phyloP scores from a whole-genome alignment of 2,888 invertebrate genomes.

The Microdon myrmicae region DNA sequence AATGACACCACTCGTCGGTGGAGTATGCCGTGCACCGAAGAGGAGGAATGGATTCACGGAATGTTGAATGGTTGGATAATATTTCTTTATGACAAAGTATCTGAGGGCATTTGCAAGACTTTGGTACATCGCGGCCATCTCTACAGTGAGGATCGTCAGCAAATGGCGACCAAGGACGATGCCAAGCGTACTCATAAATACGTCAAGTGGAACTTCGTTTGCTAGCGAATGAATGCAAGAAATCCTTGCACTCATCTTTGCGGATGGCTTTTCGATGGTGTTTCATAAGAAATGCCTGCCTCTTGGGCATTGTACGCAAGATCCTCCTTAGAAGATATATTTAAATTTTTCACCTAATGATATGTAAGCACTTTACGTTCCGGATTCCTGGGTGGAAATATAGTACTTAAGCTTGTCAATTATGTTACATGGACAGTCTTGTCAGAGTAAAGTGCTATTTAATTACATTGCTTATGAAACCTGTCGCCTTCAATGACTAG shows the following conservation, averaged over 20 bases:
- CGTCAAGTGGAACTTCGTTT: conserved; percentile 4
- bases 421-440: too few relatives aligned
- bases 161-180: conserved; percentile 11
- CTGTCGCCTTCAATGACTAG: too few relatives aligned
- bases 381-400: too few relatives aligned
- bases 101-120: conserved; percentile 27
- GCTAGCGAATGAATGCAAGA: conserved; percentile 9
- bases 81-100: conserved; percentile 34
- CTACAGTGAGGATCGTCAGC: conserved; percentile 22
- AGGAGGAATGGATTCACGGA: conserved; percentile 26
- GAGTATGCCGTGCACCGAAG: conserved; percentile 21
- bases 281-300: conserved; percentile 2
- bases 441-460: too few relatives aligned
- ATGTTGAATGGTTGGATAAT: conserved; percentile 30
- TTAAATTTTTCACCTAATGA: conserved; percentile 4
- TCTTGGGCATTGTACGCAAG: neutral
- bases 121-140: conserved; percentile 24
- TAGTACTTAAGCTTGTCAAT: too few relatives aligned
- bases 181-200: conserved; percentile 1
- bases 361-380: conserved; percentile 13
- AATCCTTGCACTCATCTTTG: conserved; percentile 1
- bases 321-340: conserved; percentile 1
- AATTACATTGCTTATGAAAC: too few relatives aligned
- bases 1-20: conserved; percentile 23
- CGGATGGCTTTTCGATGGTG: conserved; percentile 5